Percentiles rank a stretch among this genome's conserved stretches.
Conservation (phyloP, 2,888 invertebrate species). For the Netelia inedita region DNA sequence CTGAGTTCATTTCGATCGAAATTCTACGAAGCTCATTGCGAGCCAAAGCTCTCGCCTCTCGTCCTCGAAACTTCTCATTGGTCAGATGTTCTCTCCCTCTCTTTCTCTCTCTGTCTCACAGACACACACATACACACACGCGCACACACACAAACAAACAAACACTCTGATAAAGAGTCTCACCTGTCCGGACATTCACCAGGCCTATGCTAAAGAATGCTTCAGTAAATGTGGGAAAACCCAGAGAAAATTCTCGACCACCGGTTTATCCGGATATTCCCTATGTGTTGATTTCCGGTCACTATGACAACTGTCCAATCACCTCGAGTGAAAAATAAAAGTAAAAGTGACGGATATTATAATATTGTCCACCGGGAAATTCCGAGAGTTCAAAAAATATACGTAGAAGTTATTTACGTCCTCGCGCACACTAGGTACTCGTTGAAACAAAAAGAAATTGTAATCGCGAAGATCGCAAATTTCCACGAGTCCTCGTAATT, state of each 20-base stretch:
- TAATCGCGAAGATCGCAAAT: too few relatives aligned
- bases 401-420: too few relatives aligned
- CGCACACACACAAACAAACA: neutral
- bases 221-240: slow-evolving; percentile 2
- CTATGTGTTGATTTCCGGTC: slow-evolving; percentile 47
- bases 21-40: neutral
- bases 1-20: slow-evolving; percentile 39
- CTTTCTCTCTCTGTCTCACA: neutral
- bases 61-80: slow-evolving; percentile 33
- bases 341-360: too few relatives aligned
- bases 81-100: slow-evolving; percentile 1
- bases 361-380: too few relatives aligned
- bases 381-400: too few relatives aligned
- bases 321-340: neutral
- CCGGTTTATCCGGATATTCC: neutral
- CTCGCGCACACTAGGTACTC: too few relatives aligned
- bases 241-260: neutral
- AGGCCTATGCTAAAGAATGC: neutral
- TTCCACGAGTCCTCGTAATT: too few relatives aligned
- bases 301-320: slow-evolving; percentile 40
- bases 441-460: too few relatives aligned
- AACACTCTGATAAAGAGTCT: neutral
- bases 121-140: neutral
- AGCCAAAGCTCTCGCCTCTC: slow-evolving; percentile 1
- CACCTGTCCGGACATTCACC: neutral